phyloP scores from a whole-genome alignment of 2,113 vertebrate species.

The Patagioenas fasciata region DNA sequence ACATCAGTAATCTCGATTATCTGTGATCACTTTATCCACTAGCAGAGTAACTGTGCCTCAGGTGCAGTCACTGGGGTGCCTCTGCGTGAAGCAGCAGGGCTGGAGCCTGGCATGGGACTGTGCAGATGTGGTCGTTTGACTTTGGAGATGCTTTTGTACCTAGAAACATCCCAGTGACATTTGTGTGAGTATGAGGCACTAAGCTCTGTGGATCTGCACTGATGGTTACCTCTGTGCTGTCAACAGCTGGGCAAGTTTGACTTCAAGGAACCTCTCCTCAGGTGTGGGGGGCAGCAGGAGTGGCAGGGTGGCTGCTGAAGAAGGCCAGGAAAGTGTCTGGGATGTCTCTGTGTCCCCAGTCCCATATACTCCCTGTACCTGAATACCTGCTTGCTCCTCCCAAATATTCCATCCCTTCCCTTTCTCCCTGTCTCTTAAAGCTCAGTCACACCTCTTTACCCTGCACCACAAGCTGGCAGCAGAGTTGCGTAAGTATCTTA shows the following conservation, averaged over 20 bases:
- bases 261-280: background rate
- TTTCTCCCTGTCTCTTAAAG: background rate
- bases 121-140: fast-evolving
- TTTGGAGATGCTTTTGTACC: background rate
- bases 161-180: background rate
- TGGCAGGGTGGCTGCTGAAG: background rate
- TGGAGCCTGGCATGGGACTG: background rate
- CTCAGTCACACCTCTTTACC: background rate
- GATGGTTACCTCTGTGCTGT: background rate
- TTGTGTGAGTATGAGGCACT: background rate
- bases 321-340: background rate
- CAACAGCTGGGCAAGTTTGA: background rate
- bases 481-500: background rate
- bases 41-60: fast-evolving
- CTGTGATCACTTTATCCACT: background rate
- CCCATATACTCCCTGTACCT: background rate
- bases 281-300: background rate
- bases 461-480: background rate
- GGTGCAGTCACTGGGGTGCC: background rate
- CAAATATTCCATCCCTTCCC: background rate
- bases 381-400: background rate
- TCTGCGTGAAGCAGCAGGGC: background rate
- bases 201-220: background rate
- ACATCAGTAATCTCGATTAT: background rate
- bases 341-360: background rate